phyloP scores from a whole-genome alignment of 2,113 vertebrate species.

The Rana temporaria region DNA sequence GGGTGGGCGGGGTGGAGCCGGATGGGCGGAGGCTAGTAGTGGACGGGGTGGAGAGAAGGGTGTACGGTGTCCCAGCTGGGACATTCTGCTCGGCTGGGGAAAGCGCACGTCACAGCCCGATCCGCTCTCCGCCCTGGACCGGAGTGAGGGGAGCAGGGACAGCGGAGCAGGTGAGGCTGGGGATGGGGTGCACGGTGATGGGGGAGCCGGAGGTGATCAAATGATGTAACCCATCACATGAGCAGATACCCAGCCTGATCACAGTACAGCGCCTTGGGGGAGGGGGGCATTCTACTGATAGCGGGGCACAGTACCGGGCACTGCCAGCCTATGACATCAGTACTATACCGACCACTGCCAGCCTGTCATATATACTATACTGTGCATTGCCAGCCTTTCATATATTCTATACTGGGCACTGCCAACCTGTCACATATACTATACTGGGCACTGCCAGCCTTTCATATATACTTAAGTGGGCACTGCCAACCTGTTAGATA shows the following conservation, averaged over 20 bases:
- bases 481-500: background rate
- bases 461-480: background rate
- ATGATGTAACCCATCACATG: no score
- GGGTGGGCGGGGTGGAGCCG: constrained; percentile 1
- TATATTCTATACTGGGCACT: background rate
- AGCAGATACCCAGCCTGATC: no score
- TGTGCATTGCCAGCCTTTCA: background rate
- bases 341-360: background rate
- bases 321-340: background rate
- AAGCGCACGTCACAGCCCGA: constrained; percentile 37
- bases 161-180: background rate
- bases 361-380: background rate
- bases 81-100: constrained; percentile 23
- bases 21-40: background rate
- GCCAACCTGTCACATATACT: background rate
- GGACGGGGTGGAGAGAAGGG: background rate
- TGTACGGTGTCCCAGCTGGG: constrained; percentile 8
- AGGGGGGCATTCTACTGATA: background rate
- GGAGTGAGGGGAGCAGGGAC: constrained; percentile 31
- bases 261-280: background rate
- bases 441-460: background rate
- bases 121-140: constrained; percentile 41
- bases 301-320: background rate
- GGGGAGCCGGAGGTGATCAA: background rate
- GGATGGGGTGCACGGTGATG: background rate